Evolutionary conservation across 2,888 invertebrate species (phyloP), one percentile per base, ranked within the genome.

Genomic region (Thera obeliscata): DNA sequence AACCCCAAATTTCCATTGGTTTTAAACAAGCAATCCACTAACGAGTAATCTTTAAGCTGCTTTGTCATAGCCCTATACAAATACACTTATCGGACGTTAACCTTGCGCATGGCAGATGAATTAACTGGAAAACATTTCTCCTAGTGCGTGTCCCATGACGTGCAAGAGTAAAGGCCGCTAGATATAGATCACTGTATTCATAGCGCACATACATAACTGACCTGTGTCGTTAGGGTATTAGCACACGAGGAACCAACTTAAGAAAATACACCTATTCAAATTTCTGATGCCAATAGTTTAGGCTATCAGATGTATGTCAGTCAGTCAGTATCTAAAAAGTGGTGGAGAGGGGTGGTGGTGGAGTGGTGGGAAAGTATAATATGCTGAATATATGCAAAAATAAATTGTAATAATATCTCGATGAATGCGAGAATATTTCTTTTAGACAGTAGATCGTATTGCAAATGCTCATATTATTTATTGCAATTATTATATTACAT

Each of bases 1-100:
- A 6, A 41, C 41, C 41, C 5, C 41, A 41, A 43, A 9, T 46
- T 64, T 38, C 58, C 57, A 56, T 71, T 79, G 74, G 77, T 75
- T 67, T 72, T 69, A 58, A 67, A 81, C 78, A 77, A 80, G 79
- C 80, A 85, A 86, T 89, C 80, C 81, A 78, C 78, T 78, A 81
- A 77, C 82, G 85, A 83, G 85, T 85, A 86, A 87, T 87, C 89
- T 86, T 86, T 91, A 91, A 91, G 89, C 91, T 85, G 90, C 88
- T 90, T 90, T 90, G 87, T 86, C 76, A 82, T 83, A 85, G 78
- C 73, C 79, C 72, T 76, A 79, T 46, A 43, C 43, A 56, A n/a
- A 43, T 9, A 46, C 43, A 9, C 43, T 1, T 56, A 3, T 8
- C 55, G 38, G 11, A 36, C 2, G 6, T 38, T n/a, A 6, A 6